phyloP scores from a whole-genome alignment of 2,888 invertebrate genomes.

The Lasioglossum figueresi region DNA sequence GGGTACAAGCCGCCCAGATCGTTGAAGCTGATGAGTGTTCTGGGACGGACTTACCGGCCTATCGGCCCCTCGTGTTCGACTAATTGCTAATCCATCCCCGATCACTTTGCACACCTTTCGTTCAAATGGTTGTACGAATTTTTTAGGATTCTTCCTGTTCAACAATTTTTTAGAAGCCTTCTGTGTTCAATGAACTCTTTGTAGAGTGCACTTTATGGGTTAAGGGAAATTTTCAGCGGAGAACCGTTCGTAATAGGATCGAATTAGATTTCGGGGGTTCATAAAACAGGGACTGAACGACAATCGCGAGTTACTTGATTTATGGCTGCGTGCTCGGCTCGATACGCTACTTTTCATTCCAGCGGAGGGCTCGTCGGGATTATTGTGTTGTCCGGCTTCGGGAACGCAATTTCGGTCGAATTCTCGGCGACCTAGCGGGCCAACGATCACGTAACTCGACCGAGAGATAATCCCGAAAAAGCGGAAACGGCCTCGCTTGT shows the following conservation, averaged over 20 bases:
- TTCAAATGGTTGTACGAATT: background rate
- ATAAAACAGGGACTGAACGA: background rate
- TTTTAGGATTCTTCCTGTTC: no score
- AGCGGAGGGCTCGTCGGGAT: constrained; percentile 48
- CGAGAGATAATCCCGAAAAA: constrained; percentile 60
- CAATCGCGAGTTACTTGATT: background rate
- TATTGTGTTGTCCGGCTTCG: constrained; percentile 71
- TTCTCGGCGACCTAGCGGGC: constrained; percentile 49
- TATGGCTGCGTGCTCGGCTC: background rate
- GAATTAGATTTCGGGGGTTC: background rate
- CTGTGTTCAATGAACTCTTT: no score
- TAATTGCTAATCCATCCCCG: constrained; percentile 9
- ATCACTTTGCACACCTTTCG: background rate
- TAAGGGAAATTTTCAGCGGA: background rate
- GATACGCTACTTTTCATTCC: constrained; percentile 44
- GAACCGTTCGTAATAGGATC: background rate
- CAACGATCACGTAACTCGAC: constrained; percentile 61
- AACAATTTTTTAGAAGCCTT: no score
- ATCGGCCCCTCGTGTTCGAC: constrained; percentile 32
- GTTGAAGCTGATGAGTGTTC: constrained; percentile 12
- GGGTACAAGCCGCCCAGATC: constrained; percentile 18
- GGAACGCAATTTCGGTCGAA: constrained; percentile 62
- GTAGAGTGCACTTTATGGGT: no score
- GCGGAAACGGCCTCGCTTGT: constrained; percentile 39
- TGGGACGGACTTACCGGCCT: constrained; percentile 26